phyloP scores from a whole-genome alignment of 2,797 vertebrate genomes.

The Tokudaia muenninki region DNA sequence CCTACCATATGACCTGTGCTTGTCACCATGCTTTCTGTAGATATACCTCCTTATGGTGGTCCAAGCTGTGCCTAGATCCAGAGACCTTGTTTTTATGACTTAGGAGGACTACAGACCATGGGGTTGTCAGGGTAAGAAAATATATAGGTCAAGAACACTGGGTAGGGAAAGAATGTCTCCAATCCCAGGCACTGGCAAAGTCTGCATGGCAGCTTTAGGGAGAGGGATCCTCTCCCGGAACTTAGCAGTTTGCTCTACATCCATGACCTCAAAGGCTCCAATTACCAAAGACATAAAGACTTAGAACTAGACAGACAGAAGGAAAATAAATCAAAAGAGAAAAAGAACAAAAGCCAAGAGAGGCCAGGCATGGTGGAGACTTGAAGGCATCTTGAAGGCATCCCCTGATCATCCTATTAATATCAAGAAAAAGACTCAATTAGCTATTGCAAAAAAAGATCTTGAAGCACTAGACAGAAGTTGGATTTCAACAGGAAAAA shows the following conservation, averaged over 20 bases:
- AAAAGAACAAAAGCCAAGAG: neutral
- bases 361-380: neutral
- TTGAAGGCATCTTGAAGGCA: neutral
- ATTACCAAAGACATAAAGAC: conserved; percentile 35
- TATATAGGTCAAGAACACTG: neutral
- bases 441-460: neutral
- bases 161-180: neutral
- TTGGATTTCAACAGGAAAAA: neutral
- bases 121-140: no score
- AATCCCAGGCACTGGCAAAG: neutral
- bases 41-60: neutral
- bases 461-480: neutral
- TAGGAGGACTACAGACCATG: neutral
- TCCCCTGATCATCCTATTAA: neutral
- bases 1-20: neutral
- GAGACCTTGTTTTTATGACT: neutral
- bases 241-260: neutral
- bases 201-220: neutral
- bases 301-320: conserved; percentile 7
- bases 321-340: conserved; percentile 29
- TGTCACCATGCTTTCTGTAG: neutral
- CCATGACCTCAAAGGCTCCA: conserved; percentile 2
- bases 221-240: neutral
- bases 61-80: conserved; percentile 20
- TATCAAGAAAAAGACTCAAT: conserved; percentile 13